Evolutionary conservation across 2,888 invertebrate genomes (phyloP), one percentile per base, ranked within the genome.

Genomic region (Lasioglossum lativentre): DNA sequence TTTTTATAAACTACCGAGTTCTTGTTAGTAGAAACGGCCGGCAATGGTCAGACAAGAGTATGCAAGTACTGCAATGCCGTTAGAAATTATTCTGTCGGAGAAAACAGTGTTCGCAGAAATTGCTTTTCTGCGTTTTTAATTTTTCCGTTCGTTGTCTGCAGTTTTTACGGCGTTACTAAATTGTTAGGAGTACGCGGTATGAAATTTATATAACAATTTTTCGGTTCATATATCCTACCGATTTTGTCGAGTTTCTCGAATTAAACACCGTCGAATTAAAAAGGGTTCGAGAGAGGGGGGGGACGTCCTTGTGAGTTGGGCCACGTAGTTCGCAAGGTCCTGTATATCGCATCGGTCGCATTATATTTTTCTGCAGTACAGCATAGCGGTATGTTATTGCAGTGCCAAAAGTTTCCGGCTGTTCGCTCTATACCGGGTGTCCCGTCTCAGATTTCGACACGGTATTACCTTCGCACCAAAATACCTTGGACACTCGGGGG

Each of bases 281-380:
- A 59, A 27, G 4, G 27, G 12, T n/a, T n/a, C n/a, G n/a, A n/a
- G n/a, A n/a, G n/a, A n/a, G n/a, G n/a, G n/a, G n/a, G n/a, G n/a
- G n/a, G n/a, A n/a, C n/a, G n/a, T n/a, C n/a, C n/a, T n/a, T 34
- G 34, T 16, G 63, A 30, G 34, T 19, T 19, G 34, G 66, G 34
- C 66, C 66, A 66, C 66, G 8, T 19, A 66, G 30, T 19, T 19
- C 34, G 63, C 63, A 6, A 30, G 30, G 34, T 30, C 66, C 66
- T 66, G 66, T 66, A 66, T 34, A 66, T 66, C 66, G 38, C 68
- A 34, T 45, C 3, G 27, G 87, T 82, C 83, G 89, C 80, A 82
- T 90, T 80, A 85, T 80, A 86, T 90, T 88, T 87, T 90, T 89
- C 90, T 89, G 90, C 90, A 88, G 85, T 85, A 80, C 80, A 80